These are phyloP conservation scores for Xiphophorus maculatus DNA, from an alignment of 2,113 vertebrate species.

Conservation along the genomic window DNA sequence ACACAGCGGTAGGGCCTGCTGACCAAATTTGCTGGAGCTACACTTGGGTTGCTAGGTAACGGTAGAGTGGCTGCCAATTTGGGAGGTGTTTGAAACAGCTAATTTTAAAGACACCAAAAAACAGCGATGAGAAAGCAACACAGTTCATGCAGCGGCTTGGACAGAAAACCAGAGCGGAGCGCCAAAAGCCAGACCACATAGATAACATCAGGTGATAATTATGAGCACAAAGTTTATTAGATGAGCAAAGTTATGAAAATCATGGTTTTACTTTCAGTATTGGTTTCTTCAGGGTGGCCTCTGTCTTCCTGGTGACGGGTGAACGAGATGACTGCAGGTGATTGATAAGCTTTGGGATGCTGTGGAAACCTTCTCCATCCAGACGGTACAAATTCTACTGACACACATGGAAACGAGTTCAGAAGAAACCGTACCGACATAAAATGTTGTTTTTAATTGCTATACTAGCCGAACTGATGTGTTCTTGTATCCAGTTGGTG, in stretches of 20 bases:
- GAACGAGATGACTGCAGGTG: constrained; percentile 83
- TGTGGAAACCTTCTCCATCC: constrained; percentile 90
- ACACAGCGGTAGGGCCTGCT: no score
- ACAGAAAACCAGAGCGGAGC: not conserved
- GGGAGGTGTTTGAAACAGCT: no score
- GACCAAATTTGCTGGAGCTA: no score
- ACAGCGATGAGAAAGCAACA: not conserved
- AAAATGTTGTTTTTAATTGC: not conserved
- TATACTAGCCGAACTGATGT: not conserved
- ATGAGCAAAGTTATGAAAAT: not conserved
- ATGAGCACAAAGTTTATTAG: no score
- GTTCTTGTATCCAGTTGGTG: not conserved
- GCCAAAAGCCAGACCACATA: no score
- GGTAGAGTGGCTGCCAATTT: no score
- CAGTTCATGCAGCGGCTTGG: not conserved
- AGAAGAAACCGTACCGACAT: not conserved
- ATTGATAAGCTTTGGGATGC: constrained; percentile 87
- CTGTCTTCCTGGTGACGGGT: constrained; percentile 87
- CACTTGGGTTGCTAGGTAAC: no score
- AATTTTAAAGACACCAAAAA: no score
- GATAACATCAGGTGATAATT: no score
- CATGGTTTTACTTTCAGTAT: constrained; percentile 80
- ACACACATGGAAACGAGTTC: constrained; percentile 40
- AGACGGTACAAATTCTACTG: constrained; percentile 89
- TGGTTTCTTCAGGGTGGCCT: constrained; percentile 83